Evolutionary conservation across 1,140 invertebrate species (phyloP).

Genomic region (Oreohelix idahoensis): DNA sequence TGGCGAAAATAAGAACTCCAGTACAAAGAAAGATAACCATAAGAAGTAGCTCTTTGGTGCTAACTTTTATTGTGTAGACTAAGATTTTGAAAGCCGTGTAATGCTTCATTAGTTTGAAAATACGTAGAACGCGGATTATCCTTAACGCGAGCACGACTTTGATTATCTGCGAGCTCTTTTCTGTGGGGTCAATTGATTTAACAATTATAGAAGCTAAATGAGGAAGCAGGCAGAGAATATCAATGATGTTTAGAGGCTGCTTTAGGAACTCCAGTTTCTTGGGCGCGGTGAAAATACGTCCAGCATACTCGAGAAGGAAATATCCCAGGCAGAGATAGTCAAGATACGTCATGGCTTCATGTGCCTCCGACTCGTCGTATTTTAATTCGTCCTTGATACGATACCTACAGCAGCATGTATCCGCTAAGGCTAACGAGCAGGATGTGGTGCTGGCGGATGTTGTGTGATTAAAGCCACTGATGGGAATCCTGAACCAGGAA

Average conservation of each 20-base stretch:
- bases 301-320: constrained; percentile 64
- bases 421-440: background rate
- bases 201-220: constrained; percentile 67
- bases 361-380: constrained; percentile 57
- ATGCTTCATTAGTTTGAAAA: constrained; percentile 72
- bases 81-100: constrained; percentile 72
- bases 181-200: constrained; percentile 54
- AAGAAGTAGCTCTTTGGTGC: constrained; percentile 68
- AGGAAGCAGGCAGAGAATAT: constrained; percentile 69
- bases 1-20: constrained; percentile 71
- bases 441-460: constrained; percentile 32
- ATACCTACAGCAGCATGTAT: constrained; percentile 55
- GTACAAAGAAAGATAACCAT: constrained; percentile 71
- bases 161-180: constrained; percentile 55
- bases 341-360: constrained; percentile 61
- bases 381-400: constrained; percentile 38
- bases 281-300: constrained; percentile 64
- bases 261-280: constrained; percentile 61
- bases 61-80: constrained; percentile 71
- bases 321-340: constrained; percentile 68
- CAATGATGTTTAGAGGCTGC: constrained; percentile 67
- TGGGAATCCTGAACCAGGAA: constrained; percentile 57
- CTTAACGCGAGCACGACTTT: constrained; percentile 62
- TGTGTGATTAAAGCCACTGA: constrained; percentile 50
- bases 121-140: constrained; percentile 66